These are phyloP conservation scores for Clivina fossor DNA, from an alignment of 2,888 invertebrate genomes.

Conservation along the genomic window DNA sequence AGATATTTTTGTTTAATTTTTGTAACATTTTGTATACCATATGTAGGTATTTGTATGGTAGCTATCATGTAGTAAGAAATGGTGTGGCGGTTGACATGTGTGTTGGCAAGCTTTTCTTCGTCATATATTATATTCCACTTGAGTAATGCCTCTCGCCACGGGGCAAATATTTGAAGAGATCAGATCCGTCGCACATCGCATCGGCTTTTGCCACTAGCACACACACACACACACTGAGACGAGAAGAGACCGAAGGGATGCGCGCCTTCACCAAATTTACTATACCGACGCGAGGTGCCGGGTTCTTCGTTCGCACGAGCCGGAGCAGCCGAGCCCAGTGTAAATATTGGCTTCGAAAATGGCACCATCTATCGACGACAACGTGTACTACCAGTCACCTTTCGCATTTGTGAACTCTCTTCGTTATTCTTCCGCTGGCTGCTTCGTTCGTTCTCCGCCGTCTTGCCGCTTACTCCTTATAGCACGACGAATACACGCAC, in stretches of 20 bases:
- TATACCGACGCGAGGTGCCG: constrained; percentile 11
- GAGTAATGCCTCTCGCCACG: constrained; percentile 44
- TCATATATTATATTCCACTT: constrained; percentile 45
- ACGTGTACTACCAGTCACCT: constrained; percentile 26
- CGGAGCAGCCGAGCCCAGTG: constrained; percentile 6
- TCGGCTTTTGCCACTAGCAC: background rate
- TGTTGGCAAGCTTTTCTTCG: constrained; percentile 39
- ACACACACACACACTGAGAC: background rate
- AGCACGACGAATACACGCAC: no score
- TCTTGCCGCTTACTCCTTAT: no score
- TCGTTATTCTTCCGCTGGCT: no score
- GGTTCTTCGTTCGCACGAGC: constrained; percentile 10
- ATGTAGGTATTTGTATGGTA: no score
- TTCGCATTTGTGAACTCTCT: constrained; percentile 6
- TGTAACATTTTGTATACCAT: background rate
- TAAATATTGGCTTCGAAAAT: constrained; percentile 35
- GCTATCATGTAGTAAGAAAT: no score
- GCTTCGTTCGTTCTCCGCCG: no score
- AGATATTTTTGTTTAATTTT: background rate
- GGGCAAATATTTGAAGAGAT: constrained; percentile 43
- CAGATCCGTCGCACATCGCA: constrained; percentile 30
- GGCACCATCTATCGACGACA: constrained; percentile 32
- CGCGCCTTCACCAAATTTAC: constrained; percentile 31
- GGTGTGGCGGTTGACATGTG: no score
- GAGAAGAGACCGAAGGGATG: no score